Conservation (phyloP, 2,797 vertebrate species). For the Danio jaintianensis region DNA sequence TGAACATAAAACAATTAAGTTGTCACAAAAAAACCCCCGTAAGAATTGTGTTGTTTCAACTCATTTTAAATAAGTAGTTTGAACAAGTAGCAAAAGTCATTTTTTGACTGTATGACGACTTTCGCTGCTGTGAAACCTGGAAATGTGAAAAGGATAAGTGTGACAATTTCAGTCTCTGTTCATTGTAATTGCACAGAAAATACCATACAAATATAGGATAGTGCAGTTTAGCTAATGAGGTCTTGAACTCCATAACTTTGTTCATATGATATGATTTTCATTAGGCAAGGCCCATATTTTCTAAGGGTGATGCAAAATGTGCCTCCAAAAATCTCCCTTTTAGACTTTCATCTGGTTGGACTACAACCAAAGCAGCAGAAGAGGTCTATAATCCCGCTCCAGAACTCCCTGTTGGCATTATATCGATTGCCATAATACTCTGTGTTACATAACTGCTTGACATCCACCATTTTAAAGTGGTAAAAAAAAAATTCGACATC, state of each 20-base stretch:
- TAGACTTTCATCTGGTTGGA: conserved; percentile 43
- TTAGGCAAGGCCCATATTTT: conserved; percentile 23
- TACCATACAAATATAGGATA: background rate
- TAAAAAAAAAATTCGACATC: too few relatives aligned
- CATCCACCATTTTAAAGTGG: conserved; percentile 5
- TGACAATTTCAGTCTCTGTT: background rate
- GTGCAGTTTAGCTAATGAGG: background rate
- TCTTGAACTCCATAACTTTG: conserved; percentile 7
- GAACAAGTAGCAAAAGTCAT: too few relatives aligned
- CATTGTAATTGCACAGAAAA: background rate
- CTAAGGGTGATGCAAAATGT: conserved; percentile 4
- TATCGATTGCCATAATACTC: conserved; percentile 11
- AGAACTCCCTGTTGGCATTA: conserved; percentile 31
- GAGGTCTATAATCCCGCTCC: conserved; percentile 20
- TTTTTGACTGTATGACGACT: too few relatives aligned
- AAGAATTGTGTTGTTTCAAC: too few relatives aligned
- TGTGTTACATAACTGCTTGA: conserved; percentile 25
- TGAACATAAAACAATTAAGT: too few relatives aligned
- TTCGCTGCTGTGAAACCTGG: too few relatives aligned
- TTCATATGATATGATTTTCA: conserved; percentile 25
- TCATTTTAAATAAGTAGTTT: too few relatives aligned
- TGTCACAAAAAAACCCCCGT: too few relatives aligned
- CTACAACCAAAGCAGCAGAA: conserved; percentile 1
- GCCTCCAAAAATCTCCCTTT: conserved; percentile 11
- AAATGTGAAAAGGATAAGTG: too few relatives aligned